Evolutionary conservation across 2,113 vertebrate species (phyloP).

Genomic region (pig (Sus scrofa)): T2T-Sscrofa CM000822.6:77093001-77093500

Average conservation of each 20-base stretch:
- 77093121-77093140: neutral
- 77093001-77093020: neutral
- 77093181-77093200: neutral
- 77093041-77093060: neutral
- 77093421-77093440: neutral
- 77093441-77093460: conserved; percentile 73
- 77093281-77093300: neutral
- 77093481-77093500: conserved; percentile 92
- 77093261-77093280: neutral
- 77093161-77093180: neutral
- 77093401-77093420: neutral
- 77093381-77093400: conserved; percentile 9
- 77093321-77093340: neutral
- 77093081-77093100: neutral
- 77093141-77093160: neutral
- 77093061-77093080: neutral
- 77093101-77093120: conserved; percentile 45
- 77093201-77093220: neutral
- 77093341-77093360: neutral
- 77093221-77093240: neutral
- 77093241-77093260: neutral
- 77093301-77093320: conserved; percentile 14
- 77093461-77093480: conserved; percentile 89
- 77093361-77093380: neutral
- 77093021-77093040: neutral